Percentiles rank a stretch among this genome's conserved stretches.
These are phyloP conservation scores for Fabriciana adippe DNA, from an alignment of 2,888 invertebrate genomes.

Conservation along the genomic window DNA sequence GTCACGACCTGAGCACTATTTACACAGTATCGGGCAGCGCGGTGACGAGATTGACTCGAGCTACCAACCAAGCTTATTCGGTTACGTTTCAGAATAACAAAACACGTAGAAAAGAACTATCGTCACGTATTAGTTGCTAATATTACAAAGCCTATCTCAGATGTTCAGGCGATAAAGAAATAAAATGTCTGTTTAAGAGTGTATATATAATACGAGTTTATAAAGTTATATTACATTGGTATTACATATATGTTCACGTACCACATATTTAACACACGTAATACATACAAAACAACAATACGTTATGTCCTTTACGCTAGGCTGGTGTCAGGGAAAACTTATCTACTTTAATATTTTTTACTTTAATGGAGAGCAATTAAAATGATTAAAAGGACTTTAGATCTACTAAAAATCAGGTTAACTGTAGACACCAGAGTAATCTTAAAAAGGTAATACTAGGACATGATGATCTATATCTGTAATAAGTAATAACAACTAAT, in stretches of 20 bases:
- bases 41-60: conserved; percentile 46
- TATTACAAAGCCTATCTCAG: conserved; percentile 21
- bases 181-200: conserved; percentile 13
- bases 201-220: conserved; percentile 10
- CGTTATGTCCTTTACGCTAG: conserved; percentile 11
- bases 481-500: no score
- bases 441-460: no score
- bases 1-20: conserved; percentile 13
- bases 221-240: conserved; percentile 9
- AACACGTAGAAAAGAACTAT: conserved; percentile 33
- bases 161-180: conserved; percentile 17
- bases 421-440: no score
- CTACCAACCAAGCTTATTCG: conserved; percentile 63
- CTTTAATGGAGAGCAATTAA: no score
- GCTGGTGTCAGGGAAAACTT: not conserved
- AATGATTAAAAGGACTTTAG: no score
- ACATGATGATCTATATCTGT: no score
- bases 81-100: conserved; percentile 36
- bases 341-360: no score
- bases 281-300: conserved; percentile 1
- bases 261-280: not conserved
- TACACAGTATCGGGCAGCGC: conserved; percentile 24
- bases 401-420: no score
- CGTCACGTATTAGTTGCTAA: conserved; percentile 32
- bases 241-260: conserved; percentile 1